Conservation (phyloP, 2,797 vertebrate species). For the Anabacerthia variegaticeps region DNA sequence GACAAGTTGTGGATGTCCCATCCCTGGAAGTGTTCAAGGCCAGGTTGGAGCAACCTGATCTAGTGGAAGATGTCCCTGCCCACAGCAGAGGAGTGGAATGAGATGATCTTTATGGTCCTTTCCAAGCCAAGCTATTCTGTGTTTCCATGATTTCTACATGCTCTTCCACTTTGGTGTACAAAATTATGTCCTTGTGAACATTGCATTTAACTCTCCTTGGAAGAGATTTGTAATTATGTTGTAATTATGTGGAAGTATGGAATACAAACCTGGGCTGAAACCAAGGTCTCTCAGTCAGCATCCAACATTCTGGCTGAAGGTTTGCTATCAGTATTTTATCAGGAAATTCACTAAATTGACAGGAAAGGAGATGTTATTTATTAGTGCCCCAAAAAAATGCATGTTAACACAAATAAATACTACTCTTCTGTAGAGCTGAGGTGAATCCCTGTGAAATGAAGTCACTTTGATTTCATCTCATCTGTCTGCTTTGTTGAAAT, state of each 20-base stretch:
- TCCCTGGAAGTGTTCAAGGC: not conserved
- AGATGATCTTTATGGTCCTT: not conserved
- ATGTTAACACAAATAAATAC: not conserved
- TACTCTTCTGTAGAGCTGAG: not conserved
- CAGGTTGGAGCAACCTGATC: accelerated
- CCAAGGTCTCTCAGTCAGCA: not conserved
- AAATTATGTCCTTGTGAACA: not conserved
- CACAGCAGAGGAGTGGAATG: not conserved
- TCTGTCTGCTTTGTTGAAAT: conserved; percentile 20
- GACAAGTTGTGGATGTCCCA: not conserved
- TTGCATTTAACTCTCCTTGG: not conserved
- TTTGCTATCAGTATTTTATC: not conserved
- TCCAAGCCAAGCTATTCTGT: not conserved
- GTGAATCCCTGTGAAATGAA: not conserved
- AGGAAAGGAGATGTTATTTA: not conserved
- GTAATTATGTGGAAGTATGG: not conserved
- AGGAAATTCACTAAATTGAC: not conserved
- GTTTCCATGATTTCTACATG: not conserved
- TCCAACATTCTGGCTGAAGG: not conserved
- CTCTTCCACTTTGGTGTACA: not conserved
- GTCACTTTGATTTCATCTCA: not conserved
- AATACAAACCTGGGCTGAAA: not conserved
- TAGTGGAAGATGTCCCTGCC: not conserved
- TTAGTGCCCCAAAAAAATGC: not conserved
- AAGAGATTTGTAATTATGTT: not conserved